A percentile compares a stretch with the other conserved stretches of the same genome.
Conservation (phyloP, 2,888 invertebrate species). For the Aricia artaxerxes region DNA sequence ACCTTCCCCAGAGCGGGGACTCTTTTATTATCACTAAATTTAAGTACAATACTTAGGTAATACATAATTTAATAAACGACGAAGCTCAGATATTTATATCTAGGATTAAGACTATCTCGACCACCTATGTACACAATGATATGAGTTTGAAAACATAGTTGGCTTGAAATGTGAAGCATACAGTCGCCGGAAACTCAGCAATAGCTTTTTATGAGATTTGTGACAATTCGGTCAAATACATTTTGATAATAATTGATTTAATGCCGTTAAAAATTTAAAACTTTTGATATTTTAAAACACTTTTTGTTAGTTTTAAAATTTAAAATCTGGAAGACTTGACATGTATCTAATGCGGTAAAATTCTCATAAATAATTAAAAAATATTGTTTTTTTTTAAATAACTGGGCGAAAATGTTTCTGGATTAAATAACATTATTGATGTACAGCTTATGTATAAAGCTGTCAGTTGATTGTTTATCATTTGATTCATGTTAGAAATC, state of each 20-base stretch:
- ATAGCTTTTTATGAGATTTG: not conserved
- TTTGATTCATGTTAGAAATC: not conserved
- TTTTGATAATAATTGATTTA: not conserved
- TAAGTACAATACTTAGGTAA: constrained; percentile 70
- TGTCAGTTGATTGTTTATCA: not conserved
- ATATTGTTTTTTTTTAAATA: not conserved
- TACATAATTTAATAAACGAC: constrained; percentile 68
- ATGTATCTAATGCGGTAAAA: not conserved
- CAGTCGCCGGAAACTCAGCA: not conserved
- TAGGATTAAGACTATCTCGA: constrained; percentile 67
- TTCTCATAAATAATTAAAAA: not conserved
- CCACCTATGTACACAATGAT: constrained; percentile 75
- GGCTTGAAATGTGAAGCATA: constrained; percentile 52
- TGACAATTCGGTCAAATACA: not conserved
- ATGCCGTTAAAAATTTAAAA: not conserved
- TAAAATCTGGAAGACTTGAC: constrained; percentile 8
- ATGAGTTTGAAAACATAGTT: constrained; percentile 68
- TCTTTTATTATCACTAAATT: constrained; percentile 65
- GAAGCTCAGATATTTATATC: constrained; percentile 78
- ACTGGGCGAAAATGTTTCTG: not conserved
- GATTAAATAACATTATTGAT: not conserved
- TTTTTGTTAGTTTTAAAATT: not conserved
- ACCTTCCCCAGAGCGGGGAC: constrained; percentile 60
- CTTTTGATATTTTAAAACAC: not conserved
- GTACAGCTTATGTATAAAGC: not conserved